These are phyloP conservation scores for Diarsia rubi DNA, from an alignment of 2,888 invertebrate species.

Conservation along the genomic window DNA sequence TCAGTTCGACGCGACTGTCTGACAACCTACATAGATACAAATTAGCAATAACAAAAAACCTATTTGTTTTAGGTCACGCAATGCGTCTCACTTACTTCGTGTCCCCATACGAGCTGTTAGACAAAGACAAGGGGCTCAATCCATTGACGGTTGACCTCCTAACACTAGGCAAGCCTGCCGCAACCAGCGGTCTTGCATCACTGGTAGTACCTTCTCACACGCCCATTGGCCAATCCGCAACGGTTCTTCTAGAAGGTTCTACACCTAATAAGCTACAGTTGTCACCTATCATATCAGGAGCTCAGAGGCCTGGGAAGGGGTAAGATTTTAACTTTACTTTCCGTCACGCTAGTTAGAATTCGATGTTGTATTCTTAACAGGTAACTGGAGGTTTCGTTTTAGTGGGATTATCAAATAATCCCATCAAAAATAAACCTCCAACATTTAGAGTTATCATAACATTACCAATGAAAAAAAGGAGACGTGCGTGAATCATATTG, in stretches of 20 bases:
- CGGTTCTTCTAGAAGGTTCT: conserved; percentile 97
- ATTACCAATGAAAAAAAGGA: no score
- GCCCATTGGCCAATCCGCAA: conserved; percentile 96
- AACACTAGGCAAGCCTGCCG: conserved; percentile 85
- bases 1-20: not conserved
- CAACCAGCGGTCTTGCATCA: conserved; percentile 81
- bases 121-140: conserved; percentile 94
- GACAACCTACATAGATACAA: not conserved
- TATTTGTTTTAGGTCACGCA: conserved; percentile 93
- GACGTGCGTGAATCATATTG: not conserved
- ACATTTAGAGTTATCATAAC: no score
- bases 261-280: conserved; percentile 96
- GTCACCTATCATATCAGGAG: conserved; percentile 93
- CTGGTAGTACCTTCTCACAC: conserved; percentile 88
- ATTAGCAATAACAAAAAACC: conserved; percentile 6
- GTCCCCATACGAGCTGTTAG: conserved; percentile 97
- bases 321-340: conserved; percentile 72
- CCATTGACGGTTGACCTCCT: conserved; percentile 95
- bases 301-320: conserved; percentile 94
- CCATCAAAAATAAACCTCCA: no score
- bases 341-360: not conserved
- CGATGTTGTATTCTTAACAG: conserved; percentile 3
- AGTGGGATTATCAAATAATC: no score
- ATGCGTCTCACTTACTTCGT: conserved; percentile 98
- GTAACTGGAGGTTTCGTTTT: not conserved